phyloP scores from a whole-genome alignment of 2,797 vertebrate species.

The Cynodonichthys magdalenae region DNA sequence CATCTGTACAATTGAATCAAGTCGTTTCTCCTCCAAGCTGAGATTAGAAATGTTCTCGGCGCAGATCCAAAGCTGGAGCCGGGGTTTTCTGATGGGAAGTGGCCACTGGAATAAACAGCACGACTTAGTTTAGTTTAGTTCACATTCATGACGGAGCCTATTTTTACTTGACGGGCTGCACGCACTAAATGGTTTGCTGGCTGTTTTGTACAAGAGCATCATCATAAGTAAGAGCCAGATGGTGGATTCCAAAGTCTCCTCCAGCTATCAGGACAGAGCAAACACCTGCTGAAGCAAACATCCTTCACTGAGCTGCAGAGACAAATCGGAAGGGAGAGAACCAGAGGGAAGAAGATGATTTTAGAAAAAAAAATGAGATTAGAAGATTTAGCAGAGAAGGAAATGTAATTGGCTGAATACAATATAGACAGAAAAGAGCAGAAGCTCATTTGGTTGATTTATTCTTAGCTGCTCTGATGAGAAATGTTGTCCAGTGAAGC shows the following conservation, averaged over 20 bases:
- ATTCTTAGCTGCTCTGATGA: neutral
- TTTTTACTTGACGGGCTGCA: conserved; percentile 1
- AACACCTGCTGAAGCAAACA: conserved; percentile 57
- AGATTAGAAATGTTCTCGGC: conserved; percentile 53
- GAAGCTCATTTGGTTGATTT: neutral
- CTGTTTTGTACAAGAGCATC: conserved; percentile 4
- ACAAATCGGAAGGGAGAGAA: conserved; percentile 30
- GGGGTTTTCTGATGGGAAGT: conserved; percentile 48
- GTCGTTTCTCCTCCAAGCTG: conserved; percentile 57
- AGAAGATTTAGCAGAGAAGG: conserved; percentile 3
- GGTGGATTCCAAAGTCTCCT: conserved; percentile 31
- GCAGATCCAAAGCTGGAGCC: conserved; percentile 46
- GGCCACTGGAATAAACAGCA: conserved; percentile 50
- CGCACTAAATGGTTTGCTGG: too few species aligned
- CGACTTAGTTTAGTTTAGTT: conserved; percentile 3
- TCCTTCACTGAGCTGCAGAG: conserved; percentile 52
- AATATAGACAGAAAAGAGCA: neutral
- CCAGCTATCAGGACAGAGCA: conserved; percentile 36
- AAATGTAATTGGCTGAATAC: conserved; percentile 14
- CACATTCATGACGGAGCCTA: neutral
- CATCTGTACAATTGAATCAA: conserved; percentile 78
- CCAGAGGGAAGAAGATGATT: conserved; percentile 15
- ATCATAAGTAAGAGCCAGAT: conserved; percentile 39
- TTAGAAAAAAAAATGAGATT: too few species aligned
- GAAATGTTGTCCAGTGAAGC: neutral